phyloP scores from a whole-genome alignment of 2,797 vertebrate species.

The Hydrophis major region DNA sequence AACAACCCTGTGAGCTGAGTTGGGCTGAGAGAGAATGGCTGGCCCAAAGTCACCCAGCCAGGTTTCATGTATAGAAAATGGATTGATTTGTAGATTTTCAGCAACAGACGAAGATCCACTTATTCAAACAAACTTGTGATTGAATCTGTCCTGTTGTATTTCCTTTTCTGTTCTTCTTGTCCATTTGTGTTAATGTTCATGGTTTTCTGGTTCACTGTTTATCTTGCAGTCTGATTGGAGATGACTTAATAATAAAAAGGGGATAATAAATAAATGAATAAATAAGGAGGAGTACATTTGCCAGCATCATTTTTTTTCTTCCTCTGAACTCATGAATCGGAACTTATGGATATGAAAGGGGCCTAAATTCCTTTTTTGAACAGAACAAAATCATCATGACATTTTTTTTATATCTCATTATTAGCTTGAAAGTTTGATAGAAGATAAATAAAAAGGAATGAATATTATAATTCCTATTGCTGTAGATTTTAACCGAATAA shows the following conservation, averaged over 20 bases:
- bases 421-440: neutral
- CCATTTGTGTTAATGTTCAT: neutral
- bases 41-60: neutral
- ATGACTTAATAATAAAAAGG: neutral
- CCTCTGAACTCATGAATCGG: neutral
- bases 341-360: neutral
- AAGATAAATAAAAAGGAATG: neutral
- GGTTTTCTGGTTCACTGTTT: neutral
- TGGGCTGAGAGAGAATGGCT: neutral
- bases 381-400: neutral
- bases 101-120: neutral
- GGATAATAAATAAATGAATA: neutral
- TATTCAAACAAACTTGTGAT: neutral
- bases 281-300: neutral
- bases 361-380: neutral
- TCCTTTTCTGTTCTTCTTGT: neutral
- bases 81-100: neutral
- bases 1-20: neutral
- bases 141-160: neutral
- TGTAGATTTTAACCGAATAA: neutral
- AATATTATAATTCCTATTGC: neutral
- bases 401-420: neutral
- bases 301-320: neutral
- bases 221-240: neutral
- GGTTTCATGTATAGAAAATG: neutral